Percentiles rank a stretch among this genome's conserved stretches.
These are phyloP conservation scores for Echinops telfairi DNA, from an alignment of 2,113 vertebrate species.

Conservation along the genomic window DNA sequence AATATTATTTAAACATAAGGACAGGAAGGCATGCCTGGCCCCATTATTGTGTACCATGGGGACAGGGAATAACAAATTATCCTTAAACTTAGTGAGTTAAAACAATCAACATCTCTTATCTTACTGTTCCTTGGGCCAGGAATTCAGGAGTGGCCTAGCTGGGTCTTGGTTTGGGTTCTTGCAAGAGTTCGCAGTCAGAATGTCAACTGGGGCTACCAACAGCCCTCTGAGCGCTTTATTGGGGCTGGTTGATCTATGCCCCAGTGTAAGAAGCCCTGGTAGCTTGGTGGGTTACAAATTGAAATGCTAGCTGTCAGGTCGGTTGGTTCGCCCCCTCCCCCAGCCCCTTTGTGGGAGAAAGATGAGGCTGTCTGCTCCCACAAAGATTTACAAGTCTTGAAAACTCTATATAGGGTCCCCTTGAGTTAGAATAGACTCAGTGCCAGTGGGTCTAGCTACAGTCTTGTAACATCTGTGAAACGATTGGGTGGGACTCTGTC, in stretches of 20 bases:
- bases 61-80: background rate
- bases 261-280: no score
- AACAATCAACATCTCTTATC: slow-evolving; percentile 30
- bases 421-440: no score
- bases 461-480: no score
- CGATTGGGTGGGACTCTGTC: background rate
- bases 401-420: no score
- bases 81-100: slow-evolving; percentile 35
- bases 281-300: no score
- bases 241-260: background rate
- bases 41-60: slow-evolving; percentile 29
- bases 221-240: background rate
- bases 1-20: slow-evolving; percentile 15
- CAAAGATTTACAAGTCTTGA: no score
- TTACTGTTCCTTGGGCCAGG: slow-evolving; percentile 4
- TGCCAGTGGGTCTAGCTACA: no score
- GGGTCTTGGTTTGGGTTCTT: background rate
- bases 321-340: no score
- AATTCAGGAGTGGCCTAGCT: background rate
- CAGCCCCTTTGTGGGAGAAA: no score
- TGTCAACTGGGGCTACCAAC: background rate
- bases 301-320: no score
- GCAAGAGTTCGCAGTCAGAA: background rate
- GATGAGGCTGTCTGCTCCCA: no score
- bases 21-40: slow-evolving; percentile 12